These are phyloP conservation scores for Aplodontia rufa DNA, from an alignment of 2,113 vertebrate species.

Conservation along the genomic window DNA sequence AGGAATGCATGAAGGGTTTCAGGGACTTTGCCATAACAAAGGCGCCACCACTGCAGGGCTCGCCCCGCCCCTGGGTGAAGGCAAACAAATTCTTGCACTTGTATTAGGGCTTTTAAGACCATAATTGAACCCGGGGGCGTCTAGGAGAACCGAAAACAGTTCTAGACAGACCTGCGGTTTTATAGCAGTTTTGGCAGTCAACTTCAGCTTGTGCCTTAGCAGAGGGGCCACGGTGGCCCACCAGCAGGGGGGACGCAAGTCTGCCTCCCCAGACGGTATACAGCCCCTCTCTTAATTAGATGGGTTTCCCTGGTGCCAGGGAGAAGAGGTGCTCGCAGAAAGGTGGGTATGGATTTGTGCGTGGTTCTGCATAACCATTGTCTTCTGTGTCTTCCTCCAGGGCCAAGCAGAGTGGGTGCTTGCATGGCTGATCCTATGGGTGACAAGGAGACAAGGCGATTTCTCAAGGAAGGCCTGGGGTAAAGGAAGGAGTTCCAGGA, in stretches of 20 bases:
- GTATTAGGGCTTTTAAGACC: conserved; percentile 93
- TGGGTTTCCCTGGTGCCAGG: conserved; percentile 71
- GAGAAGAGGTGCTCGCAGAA: conserved; percentile 55
- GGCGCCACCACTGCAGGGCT: conserved; percentile 88
- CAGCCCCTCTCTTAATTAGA: conserved; percentile 74
- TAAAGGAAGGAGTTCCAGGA: not conserved
- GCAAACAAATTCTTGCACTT: conserved; percentile 95
- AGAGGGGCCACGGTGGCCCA: conserved; percentile 87
- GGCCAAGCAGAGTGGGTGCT: not conserved
- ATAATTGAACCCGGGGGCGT: conserved; percentile 94
- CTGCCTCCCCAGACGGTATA: conserved; percentile 82
- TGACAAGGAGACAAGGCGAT: conserved; percentile 79
- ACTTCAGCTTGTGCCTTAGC: conserved; percentile 88
- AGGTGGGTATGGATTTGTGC: conserved; percentile 74
- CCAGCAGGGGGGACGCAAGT: conserved; percentile 87
- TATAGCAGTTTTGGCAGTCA: conserved; percentile 93
- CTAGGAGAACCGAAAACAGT: conserved; percentile 91
- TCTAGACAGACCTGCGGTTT: conserved; percentile 94
- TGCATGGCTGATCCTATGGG: conserved; percentile 43
- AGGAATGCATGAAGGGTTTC: conserved; percentile 85
- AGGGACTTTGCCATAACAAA: conserved; percentile 90
- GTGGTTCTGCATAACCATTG: not conserved
- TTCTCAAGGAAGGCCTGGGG: not conserved
- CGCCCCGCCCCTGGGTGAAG: conserved; percentile 93
- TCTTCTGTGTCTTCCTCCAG: not conserved